Percentiles rank a stretch among this genome's conserved stretches.
Evolutionary conservation across 2,888 invertebrate genomes (phyloP).

Genomic region (Drosophila koepferae): DNA sequence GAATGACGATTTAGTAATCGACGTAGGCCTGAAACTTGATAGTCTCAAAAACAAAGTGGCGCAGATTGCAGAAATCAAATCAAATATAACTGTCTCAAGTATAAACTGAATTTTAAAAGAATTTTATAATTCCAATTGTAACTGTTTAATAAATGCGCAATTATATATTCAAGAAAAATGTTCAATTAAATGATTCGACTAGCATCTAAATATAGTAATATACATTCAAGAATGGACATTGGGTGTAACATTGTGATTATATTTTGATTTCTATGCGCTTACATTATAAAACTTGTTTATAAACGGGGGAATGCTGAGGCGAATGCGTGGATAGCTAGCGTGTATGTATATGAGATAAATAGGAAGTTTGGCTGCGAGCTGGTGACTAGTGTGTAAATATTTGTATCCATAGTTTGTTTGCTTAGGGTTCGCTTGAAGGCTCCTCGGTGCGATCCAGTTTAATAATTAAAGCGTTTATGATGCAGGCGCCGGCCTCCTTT

Average conservation of each 20-base stretch:
- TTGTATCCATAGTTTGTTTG: constrained; percentile 13
- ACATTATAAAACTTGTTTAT: constrained; percentile 54
- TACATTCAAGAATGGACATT: not conserved
- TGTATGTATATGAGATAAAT: constrained; percentile 26
- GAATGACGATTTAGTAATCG: constrained; percentile 16
- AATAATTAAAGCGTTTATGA: constrained; percentile 84
- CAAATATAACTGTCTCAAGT: not conserved
- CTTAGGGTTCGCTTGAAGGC: constrained; percentile 41
- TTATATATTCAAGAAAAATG: not conserved
- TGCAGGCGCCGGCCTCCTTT: constrained; percentile 85
- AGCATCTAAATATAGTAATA: not conserved
- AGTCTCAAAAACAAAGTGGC: constrained; percentile 19
- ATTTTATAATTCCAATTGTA: not conserved
- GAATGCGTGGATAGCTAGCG: constrained; percentile 47
- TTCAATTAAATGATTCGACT: not conserved
- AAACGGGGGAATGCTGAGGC: constrained; percentile 42
- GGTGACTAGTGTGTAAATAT: constrained; percentile 54
- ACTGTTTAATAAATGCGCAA: not conserved
- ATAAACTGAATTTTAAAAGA: not conserved
- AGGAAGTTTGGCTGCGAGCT: constrained; percentile 41
- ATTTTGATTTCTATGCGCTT: constrained; percentile 47
- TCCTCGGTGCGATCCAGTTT: constrained; percentile 80
- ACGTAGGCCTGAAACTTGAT: constrained; percentile 15
- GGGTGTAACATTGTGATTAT: constrained; percentile 46
- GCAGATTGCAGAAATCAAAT: constrained; percentile 18